Evolutionary conservation across 1,140 invertebrate species (phyloP).

Genomic region (Drosophila rhopaloa): DNA sequence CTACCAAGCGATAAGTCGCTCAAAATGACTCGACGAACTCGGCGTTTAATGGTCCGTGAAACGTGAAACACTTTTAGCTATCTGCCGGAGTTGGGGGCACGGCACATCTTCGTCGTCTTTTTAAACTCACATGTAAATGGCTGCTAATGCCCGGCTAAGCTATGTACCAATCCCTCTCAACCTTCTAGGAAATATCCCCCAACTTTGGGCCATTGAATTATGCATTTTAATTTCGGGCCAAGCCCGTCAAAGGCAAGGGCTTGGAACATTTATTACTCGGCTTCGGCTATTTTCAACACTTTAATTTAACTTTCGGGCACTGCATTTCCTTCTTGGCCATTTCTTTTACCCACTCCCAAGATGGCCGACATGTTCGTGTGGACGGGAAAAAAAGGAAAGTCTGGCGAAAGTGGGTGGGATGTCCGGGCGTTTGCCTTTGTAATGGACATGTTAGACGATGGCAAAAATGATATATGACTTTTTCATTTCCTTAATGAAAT

Average conservation of each 20-base stretch:
- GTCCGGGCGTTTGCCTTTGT: constrained; percentile 54
- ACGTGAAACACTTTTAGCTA: constrained; percentile 81
- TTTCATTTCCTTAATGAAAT: constrained; percentile 83
- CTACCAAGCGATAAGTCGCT: constrained; percentile 63
- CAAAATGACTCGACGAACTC: constrained; percentile 79
- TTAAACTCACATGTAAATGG: constrained; percentile 75
- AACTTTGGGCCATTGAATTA: constrained; percentile 63
- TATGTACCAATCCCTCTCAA: neutral
- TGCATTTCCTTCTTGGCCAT: constrained; percentile 56
- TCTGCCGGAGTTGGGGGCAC: constrained; percentile 36
- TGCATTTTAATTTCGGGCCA: constrained; percentile 76
- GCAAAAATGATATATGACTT: constrained; percentile 82
- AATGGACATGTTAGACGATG: constrained; percentile 82
- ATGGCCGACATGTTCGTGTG: constrained; percentile 19
- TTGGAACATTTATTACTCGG: constrained; percentile 73
- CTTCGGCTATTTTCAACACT: constrained; percentile 72
- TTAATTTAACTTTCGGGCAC: constrained; percentile 71
- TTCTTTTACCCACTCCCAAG: constrained; percentile 41
- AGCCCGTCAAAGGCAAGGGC: constrained; percentile 64
- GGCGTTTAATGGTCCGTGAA: constrained; percentile 79
- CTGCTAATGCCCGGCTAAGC: constrained; percentile 49
- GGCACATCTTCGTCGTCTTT: constrained; percentile 35
- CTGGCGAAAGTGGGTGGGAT: constrained; percentile 19
- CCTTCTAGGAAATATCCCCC: too few relatives aligned
- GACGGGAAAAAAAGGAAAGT: constrained; percentile 2